A percentile compares a stretch with the other conserved stretches of the same genome.
Evolutionary conservation across 2,113 vertebrate species (phyloP).

Genomic region (Campylorhamphus procurvoides): DNA sequence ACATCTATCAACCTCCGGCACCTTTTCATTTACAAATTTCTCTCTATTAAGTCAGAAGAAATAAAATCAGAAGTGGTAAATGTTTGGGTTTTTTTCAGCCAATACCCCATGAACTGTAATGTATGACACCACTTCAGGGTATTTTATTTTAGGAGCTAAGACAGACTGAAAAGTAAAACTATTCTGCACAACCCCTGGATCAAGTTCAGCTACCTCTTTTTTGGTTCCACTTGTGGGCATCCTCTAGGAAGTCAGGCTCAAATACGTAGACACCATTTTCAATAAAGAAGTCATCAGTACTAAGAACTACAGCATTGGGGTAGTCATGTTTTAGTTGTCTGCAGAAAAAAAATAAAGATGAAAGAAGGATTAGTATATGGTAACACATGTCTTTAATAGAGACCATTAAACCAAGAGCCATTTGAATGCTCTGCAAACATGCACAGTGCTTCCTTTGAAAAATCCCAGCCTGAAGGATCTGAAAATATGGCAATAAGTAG

Average conservation of each 20-base stretch:
- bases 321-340: constrained; percentile 76
- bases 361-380: background rate
- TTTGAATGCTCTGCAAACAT: background rate
- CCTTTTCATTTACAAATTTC: background rate
- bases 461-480: background rate
- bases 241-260: constrained; percentile 75
- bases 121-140: background rate
- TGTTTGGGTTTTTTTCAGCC: background rate
- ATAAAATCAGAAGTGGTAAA: background rate
- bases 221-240: constrained; percentile 83
- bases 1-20: background rate
- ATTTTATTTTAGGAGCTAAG: background rate
- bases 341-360: background rate
- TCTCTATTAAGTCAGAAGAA: background rate
- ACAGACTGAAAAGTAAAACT: background rate
- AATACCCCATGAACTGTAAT: background rate
- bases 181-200: background rate
- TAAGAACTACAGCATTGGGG: constrained; percentile 76
- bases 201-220: constrained; percentile 71
- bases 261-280: constrained; percentile 77
- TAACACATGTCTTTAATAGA: background rate
- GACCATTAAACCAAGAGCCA: background rate
- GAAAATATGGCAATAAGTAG: background rate
- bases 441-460: background rate
- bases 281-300: constrained; percentile 78